phyloP scores from a whole-genome alignment of 2,888 invertebrate genomes.

The Reticulitermes lucifugus region DNA sequence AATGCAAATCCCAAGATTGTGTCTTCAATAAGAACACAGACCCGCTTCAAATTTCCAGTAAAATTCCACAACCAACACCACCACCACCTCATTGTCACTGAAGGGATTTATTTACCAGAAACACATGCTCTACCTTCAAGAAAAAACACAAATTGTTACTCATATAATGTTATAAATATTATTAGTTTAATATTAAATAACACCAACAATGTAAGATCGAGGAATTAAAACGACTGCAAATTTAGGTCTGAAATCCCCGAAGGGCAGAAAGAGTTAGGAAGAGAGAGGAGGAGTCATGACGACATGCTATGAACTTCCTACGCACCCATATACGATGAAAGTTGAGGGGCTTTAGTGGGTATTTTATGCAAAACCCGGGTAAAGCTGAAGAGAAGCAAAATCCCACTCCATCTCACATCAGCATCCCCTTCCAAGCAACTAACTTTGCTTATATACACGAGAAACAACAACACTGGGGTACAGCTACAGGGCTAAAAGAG shows the following conservation, averaged over 20 bases:
- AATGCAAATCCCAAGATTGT: too few relatives aligned
- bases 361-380: conserved; percentile 42
- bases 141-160: too few relatives aligned
- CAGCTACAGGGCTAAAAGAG: conserved; percentile 31
- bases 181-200: too few relatives aligned
- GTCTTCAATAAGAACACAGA: too few relatives aligned
- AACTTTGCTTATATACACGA: conserved; percentile 5
- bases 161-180: too few relatives aligned
- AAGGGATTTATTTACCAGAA: too few relatives aligned
- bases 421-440: conserved; percentile 11
- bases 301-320: conserved; percentile 3
- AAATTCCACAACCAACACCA: too few relatives aligned
- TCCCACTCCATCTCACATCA: neutral
- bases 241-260: neutral
- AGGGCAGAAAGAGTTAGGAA: neutral
- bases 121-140: too few relatives aligned
- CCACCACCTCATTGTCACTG: too few relatives aligned
- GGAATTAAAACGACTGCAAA: neutral
- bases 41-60: too few relatives aligned
- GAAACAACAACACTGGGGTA: neutral
- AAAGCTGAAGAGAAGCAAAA: conserved; percentile 8
- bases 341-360: conserved; percentile 40
- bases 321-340: conserved; percentile 18
- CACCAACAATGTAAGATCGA: neutral
- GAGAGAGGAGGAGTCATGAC: neutral